Evolutionary conservation across 2,888 invertebrate species (phyloP).

Genomic region (Acleris holmiana): DNA sequence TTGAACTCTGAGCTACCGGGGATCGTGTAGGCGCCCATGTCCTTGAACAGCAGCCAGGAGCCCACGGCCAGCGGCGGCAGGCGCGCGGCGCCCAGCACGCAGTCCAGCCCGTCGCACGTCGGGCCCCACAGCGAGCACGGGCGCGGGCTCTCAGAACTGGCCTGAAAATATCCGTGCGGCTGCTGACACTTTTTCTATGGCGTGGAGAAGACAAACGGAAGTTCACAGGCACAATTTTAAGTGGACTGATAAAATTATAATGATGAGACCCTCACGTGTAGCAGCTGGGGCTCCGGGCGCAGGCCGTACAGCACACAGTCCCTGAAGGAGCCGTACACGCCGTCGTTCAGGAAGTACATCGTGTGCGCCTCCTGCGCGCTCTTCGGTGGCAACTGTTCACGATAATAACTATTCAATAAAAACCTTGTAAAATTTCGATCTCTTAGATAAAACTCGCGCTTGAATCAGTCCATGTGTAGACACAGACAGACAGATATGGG

Average conservation of each 20-base stretch:
- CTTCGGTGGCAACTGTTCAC: neutral
- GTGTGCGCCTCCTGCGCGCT: constrained; percentile 60
- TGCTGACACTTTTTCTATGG: too few species aligned
- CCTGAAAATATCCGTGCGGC: constrained; percentile 40
- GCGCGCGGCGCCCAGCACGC: constrained; percentile 84
- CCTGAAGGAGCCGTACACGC: constrained; percentile 99
- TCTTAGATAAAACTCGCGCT: too few species aligned
- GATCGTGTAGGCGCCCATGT: constrained; percentile 99
- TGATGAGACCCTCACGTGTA: constrained; percentile 87
- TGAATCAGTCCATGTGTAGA: too few species aligned
- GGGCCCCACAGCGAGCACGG: constrained; percentile 96
- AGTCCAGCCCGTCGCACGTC: constrained; percentile 97
- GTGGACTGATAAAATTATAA: too few species aligned
- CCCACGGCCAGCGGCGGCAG: constrained; percentile 91
- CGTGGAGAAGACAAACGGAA: neutral
- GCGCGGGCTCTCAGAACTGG: constrained; percentile 61
- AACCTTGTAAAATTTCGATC: too few species aligned
- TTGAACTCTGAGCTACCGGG: constrained; percentile 97
- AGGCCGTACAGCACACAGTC: constrained; percentile 96
- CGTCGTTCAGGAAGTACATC: constrained; percentile 99
- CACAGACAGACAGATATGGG: too few species aligned
- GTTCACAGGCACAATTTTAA: too few species aligned
- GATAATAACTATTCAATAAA: too few species aligned
- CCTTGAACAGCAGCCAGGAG: constrained; percentile 94
- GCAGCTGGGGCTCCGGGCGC: constrained; percentile 88